These are phyloP conservation scores for Eutrigla gurnardus DNA, from an alignment of 2,797 vertebrate genomes.

Conservation along the genomic window DNA sequence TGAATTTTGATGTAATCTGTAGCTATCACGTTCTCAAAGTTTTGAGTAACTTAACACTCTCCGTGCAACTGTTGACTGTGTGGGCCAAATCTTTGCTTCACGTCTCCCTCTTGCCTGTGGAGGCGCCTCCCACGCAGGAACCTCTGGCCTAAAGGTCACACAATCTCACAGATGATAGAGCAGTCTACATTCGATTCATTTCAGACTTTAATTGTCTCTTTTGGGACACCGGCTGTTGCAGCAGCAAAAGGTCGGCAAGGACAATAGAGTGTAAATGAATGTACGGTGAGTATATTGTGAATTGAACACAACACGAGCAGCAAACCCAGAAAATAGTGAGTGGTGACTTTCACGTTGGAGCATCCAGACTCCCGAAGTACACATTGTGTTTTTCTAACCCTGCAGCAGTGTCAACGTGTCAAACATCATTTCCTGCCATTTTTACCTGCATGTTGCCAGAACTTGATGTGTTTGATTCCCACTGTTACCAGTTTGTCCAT, in stretches of 20 bases:
- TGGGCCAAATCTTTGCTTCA: no score
- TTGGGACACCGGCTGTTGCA: slow-evolving; percentile 12
- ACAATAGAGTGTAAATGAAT: background rate
- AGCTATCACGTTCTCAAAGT: background rate
- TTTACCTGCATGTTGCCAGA: slow-evolving; percentile 97
- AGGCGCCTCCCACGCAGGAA: background rate
- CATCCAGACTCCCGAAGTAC: background rate
- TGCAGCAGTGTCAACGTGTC: background rate
- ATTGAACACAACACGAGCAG: background rate
- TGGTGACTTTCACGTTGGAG: background rate
- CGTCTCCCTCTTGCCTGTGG: background rate
- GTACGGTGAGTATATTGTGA: background rate
- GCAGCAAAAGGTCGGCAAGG: slow-evolving; percentile 19
- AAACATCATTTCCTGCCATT: background rate
- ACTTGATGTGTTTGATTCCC: slow-evolving; percentile 96
- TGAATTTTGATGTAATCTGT: background rate
- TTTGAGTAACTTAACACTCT: background rate
- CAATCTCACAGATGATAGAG: background rate
- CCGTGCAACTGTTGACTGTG: background rate
- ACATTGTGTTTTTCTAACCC: background rate
- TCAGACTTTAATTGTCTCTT: slow-evolving; percentile 20
- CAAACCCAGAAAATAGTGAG: background rate
- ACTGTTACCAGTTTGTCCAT: slow-evolving; percentile 94
- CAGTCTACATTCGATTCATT: background rate
- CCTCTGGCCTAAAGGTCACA: slow-evolving; percentile 1